A percentile compares a stretch with the other conserved stretches of the same genome.
Conservation (phyloP, 1,140 invertebrate species). For the Sarcophaga peregrina region DNA sequence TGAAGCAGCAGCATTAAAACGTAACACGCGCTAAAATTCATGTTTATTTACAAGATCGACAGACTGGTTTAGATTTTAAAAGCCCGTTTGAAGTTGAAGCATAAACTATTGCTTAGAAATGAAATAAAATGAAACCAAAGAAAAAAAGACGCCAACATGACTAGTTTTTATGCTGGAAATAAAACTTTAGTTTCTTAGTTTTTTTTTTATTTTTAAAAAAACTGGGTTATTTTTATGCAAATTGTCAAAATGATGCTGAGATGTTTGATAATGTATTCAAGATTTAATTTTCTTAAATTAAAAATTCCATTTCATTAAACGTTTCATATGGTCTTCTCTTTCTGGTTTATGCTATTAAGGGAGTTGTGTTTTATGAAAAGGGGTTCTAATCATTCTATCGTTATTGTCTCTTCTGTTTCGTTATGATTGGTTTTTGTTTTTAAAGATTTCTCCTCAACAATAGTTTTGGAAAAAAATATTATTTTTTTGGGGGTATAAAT, state of each 20-base stretch:
- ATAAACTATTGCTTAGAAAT: not conserved
- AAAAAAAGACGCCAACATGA: not conserved
- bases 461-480: not conserved
- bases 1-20: not conserved
- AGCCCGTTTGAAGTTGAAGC: not conserved
- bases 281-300: not conserved
- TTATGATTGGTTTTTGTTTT: not conserved
- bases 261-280: not conserved
- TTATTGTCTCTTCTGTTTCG: too few relatives aligned
- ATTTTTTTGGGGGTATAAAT: constrained; percentile 37
- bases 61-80: not conserved
- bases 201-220: not conserved
- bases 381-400: not conserved
- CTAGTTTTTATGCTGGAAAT: not conserved
- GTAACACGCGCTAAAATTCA: not conserved
- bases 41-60: constrained; percentile 3
- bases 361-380: not conserved
- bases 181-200: not conserved
- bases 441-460: constrained; percentile 44
- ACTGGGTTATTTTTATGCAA: constrained; percentile 22
- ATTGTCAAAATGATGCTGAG: not conserved
- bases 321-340: not conserved
- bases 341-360: not conserved
- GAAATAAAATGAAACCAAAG: too few relatives aligned
- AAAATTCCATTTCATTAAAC: not conserved